phyloP scores from a whole-genome alignment of 2,888 invertebrate species.

The Phoenoteleia sp. region DNA sequence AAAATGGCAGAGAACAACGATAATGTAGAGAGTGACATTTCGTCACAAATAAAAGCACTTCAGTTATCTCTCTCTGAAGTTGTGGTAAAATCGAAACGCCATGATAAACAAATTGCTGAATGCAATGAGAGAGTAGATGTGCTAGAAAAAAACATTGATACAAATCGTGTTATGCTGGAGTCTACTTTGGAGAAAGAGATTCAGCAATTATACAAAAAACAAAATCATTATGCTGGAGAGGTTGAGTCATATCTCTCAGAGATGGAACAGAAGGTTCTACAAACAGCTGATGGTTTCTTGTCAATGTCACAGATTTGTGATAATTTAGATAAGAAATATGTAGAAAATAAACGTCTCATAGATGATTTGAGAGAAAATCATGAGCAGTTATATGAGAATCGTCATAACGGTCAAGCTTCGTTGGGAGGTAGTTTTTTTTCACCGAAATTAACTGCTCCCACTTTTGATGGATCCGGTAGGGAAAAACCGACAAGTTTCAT shows the following conservation, averaged over 20 bases:
- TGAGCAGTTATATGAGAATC: no score
- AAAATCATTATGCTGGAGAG: neutral
- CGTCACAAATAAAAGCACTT: no score
- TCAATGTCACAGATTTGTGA: slow-evolving; percentile 8
- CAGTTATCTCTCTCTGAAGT: no score
- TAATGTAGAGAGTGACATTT: no score
- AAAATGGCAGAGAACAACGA: neutral
- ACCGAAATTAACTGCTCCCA: neutral
- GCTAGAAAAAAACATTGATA: neutral
- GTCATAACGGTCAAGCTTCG: no score
- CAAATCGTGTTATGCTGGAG: neutral
- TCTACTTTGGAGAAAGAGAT: neutral
- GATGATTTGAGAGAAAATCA: neutral
- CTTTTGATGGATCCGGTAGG: neutral
- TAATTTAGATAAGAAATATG: neutral
- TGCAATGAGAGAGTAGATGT: neutral
- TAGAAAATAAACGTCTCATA: neutral
- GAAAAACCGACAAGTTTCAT: slow-evolving; percentile 18
- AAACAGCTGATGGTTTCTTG: neutral
- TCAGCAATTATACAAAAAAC: neutral
- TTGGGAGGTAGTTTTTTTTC: neutral
- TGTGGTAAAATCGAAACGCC: neutral
- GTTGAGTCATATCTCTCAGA: neutral
- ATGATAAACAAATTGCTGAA: neutral
- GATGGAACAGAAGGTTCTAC: no score